Conservation (phyloP, 2,113 vertebrate genomes). For the Garra rufa region DNA sequence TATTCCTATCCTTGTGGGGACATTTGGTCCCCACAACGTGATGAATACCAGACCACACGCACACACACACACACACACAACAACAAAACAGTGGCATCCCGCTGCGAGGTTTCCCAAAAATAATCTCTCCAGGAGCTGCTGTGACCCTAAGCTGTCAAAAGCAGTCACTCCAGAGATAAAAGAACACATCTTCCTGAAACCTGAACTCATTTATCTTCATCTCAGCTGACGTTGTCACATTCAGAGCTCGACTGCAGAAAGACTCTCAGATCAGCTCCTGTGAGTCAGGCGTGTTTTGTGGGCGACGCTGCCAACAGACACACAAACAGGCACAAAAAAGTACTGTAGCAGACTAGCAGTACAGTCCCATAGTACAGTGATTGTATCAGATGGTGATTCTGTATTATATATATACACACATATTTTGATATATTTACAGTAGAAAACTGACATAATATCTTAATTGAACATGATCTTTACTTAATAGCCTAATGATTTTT, state of each 20-base stretch:
- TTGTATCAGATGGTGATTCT: neutral
- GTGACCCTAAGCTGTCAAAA: conserved; percentile 31
- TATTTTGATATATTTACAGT: too few species aligned
- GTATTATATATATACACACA: neutral
- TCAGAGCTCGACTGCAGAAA: neutral
- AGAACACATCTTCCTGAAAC: conserved; percentile 17
- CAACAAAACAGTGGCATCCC: conserved; percentile 11
- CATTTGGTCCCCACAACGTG: too few species aligned
- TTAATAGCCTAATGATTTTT: too few species aligned
- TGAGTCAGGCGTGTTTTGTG: neutral
- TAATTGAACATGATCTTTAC: too few species aligned
- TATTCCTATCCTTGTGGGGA: too few species aligned
- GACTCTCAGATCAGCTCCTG: conserved; percentile 18
- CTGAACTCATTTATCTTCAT: conserved; percentile 39
- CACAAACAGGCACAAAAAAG: neutral
- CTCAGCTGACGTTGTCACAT: conserved; percentile 22
- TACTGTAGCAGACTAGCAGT: neutral
- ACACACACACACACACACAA: neutral
- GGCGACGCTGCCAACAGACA: neutral
- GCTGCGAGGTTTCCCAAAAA: conserved; percentile 17
- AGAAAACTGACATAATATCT: too few species aligned
- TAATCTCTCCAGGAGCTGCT: conserved; percentile 29
- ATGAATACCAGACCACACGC: neutral
- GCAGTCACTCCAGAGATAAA: conserved; percentile 29
- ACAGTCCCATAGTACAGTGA: neutral